Base-by-base conservation (phyloP, 2,888 invertebrate species). In the Athetis lepigone region DNA sequence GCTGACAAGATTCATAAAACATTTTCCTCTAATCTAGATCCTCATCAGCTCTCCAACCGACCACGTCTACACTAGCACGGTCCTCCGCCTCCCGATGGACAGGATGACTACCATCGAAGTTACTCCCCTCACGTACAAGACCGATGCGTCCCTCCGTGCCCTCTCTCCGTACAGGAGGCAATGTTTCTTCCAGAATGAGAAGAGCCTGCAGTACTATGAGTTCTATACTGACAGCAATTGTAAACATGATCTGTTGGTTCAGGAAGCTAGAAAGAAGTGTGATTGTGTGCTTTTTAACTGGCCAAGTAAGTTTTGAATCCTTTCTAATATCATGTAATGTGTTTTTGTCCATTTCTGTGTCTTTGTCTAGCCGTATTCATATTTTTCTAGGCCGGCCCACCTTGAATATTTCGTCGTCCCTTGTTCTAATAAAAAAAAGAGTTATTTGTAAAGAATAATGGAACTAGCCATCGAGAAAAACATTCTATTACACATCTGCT, bases 151-250 rank as follows among this genome's bases (percentile, higher is more conserved):
- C 0, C 85, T 95, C 5, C 85, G 90, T 16, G 63, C 83, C 0
- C 71, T 94, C 4, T 70, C 86, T 0, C 91, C 95, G 0, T 87
- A 89, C 9, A 84, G 87, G 46, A 83, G 95, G 13, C 92, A 93
- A 52, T 95, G 95, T 74, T 93, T 87, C 88, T 95, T 94, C 73
- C 93, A 95, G 66, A 88, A 89, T 29, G 95, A 95, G 67, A 88
- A 88, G 54, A 84, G 83, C 21, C 73, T 95, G 23, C 85, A 90
- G 16, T 90, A 90, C 58, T 95, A 90, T 47, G 85, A 90, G 65
- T 94, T 92, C 27, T 96, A 96, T 72, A 95, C 95, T 0, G 95
- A 95, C 61, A 91, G 91, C 29, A 96, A 96, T 65, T 96, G 96
- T 71, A 93, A 95, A 68, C 89, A 94, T 59, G 95, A 96, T 65